Evolutionary conservation across 2,113 vertebrate species (phyloP).

Genomic region (Planiliza haematocheilus): DNA sequence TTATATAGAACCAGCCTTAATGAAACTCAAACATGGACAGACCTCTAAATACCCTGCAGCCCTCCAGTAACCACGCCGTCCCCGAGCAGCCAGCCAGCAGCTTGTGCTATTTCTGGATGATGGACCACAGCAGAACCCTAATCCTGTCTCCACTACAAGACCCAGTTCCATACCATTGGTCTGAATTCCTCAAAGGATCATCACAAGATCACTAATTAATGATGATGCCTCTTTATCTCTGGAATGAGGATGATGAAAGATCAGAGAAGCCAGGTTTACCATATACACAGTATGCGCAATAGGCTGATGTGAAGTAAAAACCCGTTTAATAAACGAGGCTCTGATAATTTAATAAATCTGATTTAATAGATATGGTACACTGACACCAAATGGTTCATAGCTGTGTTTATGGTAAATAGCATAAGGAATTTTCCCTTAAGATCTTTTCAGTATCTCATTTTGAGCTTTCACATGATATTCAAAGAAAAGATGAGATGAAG

Average conservation of each 20-base stretch:
- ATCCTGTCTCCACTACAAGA: slow-evolving; percentile 60
- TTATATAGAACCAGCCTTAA: slow-evolving; percentile 27
- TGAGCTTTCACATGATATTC: no score
- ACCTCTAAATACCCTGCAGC: slow-evolving; percentile 56
- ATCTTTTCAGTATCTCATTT: no score
- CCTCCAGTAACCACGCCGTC: slow-evolving; percentile 24
- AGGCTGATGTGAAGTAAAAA: neutral
- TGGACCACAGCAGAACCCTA: slow-evolving; percentile 55
- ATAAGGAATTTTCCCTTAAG: no score
- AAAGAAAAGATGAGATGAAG: no score
- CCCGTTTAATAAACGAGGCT: neutral
- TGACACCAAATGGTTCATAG: no score
- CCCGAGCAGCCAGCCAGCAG: slow-evolving; percentile 47
- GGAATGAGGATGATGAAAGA: neutral
- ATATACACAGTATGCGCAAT: neutral
- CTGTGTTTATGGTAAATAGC: no score
- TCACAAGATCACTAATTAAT: slow-evolving; percentile 8
- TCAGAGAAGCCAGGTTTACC: neutral
- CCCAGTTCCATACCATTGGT: slow-evolving; percentile 31
- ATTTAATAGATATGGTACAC: no score
- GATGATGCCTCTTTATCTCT: neutral
- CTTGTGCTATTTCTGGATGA: slow-evolving; percentile 58
- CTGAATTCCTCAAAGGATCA: slow-evolving; percentile 30
- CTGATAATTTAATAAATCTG: slow-evolving; percentile 2
- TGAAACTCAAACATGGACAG: slow-evolving; percentile 35